Evolutionary conservation across 2,113 vertebrate species (phyloP).

Genomic region (Pteruthius melanotis): DNA sequence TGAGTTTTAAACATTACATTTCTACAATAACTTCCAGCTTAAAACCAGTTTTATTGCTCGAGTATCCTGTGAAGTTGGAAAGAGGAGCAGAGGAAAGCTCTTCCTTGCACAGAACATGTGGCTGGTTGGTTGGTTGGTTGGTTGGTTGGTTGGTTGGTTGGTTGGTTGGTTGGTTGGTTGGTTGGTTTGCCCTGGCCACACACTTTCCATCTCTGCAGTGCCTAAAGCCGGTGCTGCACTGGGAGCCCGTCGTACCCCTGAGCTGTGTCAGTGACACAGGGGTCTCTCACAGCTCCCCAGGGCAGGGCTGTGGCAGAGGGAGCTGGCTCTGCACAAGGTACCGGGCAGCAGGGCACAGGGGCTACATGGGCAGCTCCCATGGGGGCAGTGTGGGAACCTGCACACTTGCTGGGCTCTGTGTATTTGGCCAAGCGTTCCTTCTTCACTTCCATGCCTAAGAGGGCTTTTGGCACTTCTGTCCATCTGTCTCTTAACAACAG

Average conservation of each 20-base stretch:
- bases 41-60: neutral
- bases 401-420: fast-evolving
- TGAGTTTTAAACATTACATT: neutral
- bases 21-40: neutral
- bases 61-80: neutral
- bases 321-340: fast-evolving
- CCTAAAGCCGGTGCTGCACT: fast-evolving
- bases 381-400: neutral
- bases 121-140: neutral
- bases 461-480: neutral
- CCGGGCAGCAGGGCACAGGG: too few relatives aligned
- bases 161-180: too few relatives aligned
- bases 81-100: neutral
- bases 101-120: fast-evolving
- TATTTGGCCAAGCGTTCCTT: neutral
- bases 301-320: neutral
- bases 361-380: neutral
- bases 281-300: neutral
- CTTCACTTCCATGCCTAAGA: neutral
- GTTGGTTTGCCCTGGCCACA: neutral
- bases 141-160: too few relatives aligned
- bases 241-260: neutral
- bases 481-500: neutral
- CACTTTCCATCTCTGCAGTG: fast-evolving
- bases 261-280: neutral